Evolutionary conservation across 2,797 vertebrate species (phyloP).

Genomic region (Epinephelus awoara): DNA sequence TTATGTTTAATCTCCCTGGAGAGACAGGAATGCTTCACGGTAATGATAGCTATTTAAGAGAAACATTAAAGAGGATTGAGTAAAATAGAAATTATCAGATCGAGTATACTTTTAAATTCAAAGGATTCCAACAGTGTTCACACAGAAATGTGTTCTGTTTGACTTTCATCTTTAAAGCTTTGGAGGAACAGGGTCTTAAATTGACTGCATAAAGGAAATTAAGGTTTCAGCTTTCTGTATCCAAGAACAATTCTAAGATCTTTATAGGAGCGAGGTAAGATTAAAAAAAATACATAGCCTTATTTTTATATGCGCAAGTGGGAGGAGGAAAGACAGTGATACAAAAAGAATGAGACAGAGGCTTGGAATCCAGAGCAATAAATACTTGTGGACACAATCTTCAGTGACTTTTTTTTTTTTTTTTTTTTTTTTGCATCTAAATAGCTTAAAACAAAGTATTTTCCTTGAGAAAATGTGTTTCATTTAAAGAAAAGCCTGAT

Average conservation of each 20-base stretch:
- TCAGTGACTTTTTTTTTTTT: neutral
- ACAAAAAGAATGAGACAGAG: neutral
- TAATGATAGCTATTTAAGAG: conserved; percentile 14
- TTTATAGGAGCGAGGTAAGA: neutral
- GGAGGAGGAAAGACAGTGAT: neutral
- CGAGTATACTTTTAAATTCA: neutral
- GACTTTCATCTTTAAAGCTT: conserved; percentile 26
- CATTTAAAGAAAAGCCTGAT: too few species aligned
- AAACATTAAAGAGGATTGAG: neutral
- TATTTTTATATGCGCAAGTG: neutral
- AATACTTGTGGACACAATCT: neutral
- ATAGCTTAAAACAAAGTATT: neutral
- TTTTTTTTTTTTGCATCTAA: neutral
- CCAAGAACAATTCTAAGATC: neutral
- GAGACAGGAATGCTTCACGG: conserved; percentile 9
- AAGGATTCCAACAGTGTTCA: conserved; percentile 7
- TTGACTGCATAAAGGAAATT: neutral
- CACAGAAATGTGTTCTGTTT: neutral
- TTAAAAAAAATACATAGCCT: neutral
- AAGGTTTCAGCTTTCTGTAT: neutral
- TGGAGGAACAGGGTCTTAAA: neutral
- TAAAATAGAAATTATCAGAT: conserved; percentile 21
- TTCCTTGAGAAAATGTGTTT: too few species aligned
- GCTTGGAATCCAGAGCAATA: neutral
- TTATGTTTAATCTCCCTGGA: conserved; percentile 9